Conservation (phyloP, 2,113 vertebrate species). For the Blennius ocellaris region DNA sequence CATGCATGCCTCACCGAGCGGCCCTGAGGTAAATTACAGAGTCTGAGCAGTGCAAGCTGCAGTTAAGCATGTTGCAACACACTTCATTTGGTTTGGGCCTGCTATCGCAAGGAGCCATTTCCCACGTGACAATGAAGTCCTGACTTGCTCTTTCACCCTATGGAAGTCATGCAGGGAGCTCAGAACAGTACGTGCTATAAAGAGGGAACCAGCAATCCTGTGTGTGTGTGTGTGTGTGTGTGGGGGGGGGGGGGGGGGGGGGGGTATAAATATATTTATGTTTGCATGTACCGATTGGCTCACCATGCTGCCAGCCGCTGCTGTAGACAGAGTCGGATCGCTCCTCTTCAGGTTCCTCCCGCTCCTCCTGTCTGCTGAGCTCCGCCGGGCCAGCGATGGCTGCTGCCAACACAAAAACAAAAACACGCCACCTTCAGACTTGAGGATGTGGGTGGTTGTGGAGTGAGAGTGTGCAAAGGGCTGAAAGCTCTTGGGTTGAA, state of each 20-base stretch:
- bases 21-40: neutral
- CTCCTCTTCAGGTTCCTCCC: constrained; percentile 71
- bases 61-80: constrained; percentile 37
- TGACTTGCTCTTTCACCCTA: constrained; percentile 17
- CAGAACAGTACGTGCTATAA: neutral
- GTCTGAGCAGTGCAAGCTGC: neutral
- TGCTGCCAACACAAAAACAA: constrained; percentile 66
- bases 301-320: constrained; percentile 80
- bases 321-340: constrained; percentile 58
- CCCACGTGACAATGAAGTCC: constrained; percentile 12
- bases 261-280: no score
- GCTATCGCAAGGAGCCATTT: constrained; percentile 23
- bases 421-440: constrained; percentile 52
- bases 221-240: no score
- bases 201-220: neutral
- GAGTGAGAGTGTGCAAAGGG: constrained; percentile 28
- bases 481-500: constrained; percentile 40
- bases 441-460: constrained; percentile 18
- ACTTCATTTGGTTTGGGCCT: constrained; percentile 16
- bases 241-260: no score
- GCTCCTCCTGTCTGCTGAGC: constrained; percentile 69
- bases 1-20: neutral
- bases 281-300: constrained; percentile 50
- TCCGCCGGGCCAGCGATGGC: constrained; percentile 64
- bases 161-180: neutral